These are phyloP conservation scores for Adineta ricciae DNA, from an alignment of 2,888 invertebrate genomes.

Conservation along the genomic window DNA sequence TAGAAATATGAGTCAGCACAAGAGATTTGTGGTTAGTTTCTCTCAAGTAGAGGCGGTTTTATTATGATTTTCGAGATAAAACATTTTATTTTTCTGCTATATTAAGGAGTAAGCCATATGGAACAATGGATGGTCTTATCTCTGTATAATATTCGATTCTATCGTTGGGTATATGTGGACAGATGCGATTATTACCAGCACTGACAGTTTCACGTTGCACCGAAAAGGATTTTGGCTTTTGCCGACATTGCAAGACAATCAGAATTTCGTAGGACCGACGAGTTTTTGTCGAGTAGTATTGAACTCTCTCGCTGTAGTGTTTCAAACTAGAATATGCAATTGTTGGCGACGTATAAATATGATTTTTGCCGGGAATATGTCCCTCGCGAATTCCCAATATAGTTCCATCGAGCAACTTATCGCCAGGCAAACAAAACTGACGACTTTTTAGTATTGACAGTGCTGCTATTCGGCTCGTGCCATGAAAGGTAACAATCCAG, in stretches of 20 bases:
- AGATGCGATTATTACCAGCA: background rate
- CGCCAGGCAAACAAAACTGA: background rate
- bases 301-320: background rate
- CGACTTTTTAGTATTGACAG: background rate
- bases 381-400: background rate
- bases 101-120: background rate
- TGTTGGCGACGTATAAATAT: background rate
- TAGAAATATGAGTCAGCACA: no score
- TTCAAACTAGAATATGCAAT: background rate
- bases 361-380: background rate
- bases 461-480: background rate
- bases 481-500: background rate
- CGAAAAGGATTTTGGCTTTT: background rate
- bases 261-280: background rate
- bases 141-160: background rate
- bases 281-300: background rate
- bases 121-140: background rate
- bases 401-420: background rate
- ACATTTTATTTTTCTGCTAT: background rate
- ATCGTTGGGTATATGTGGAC: background rate
- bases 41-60: no score
- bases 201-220: background rate
- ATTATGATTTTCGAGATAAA: no score
- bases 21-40: no score
- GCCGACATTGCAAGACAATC: background rate